Evolutionary conservation across 1,140 invertebrate species (phyloP).

Genomic region (Drosophila miranda): DNA sequence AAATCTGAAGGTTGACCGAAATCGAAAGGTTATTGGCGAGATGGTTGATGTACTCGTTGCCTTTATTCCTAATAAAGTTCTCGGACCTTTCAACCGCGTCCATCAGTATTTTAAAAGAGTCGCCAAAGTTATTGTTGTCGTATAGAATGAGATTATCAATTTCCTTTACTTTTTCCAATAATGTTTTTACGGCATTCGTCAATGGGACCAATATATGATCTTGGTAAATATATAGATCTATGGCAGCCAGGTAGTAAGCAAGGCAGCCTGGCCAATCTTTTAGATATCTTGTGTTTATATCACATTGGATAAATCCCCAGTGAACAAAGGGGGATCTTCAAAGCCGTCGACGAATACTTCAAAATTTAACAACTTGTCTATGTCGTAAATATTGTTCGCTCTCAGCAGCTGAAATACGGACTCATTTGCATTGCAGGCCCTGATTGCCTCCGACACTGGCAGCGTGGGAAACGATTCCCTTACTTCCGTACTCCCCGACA

Average conservation of each 20-base stretch:
- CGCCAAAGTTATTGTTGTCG: constrained; percentile 88
- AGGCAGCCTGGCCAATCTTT: too few relatives aligned
- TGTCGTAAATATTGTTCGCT: constrained; percentile 63
- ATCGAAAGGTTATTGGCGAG: constrained; percentile 82
- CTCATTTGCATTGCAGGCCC: constrained; percentile 88
- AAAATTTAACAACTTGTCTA: constrained; percentile 46
- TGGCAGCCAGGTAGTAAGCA: constrained; percentile 84
- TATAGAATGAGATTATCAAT: constrained; percentile 85
- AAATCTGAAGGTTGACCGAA: constrained; percentile 83
- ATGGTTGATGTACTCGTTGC: constrained; percentile 86
- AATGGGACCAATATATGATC: constrained; percentile 66
- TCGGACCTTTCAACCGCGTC: constrained; percentile 87
- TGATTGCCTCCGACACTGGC: constrained; percentile 80
- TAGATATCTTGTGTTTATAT: constrained; percentile 82
- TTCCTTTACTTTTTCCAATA: constrained; percentile 84
- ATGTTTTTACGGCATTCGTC: too few relatives aligned
- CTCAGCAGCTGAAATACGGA: constrained; percentile 88
- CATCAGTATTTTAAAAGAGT: constrained; percentile 85
- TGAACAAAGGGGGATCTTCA: constrained; percentile 81
- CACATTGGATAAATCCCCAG: constrained; percentile 81
- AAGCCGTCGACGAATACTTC: constrained; percentile 45
- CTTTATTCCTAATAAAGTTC: constrained; percentile 86
- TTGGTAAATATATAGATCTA: too few relatives aligned
- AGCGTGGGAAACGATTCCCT: constrained; percentile 28
- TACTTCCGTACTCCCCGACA: not conserved